phyloP scores from a whole-genome alignment of 2,888 invertebrate genomes.

The Calameuta filiformis region DNA sequence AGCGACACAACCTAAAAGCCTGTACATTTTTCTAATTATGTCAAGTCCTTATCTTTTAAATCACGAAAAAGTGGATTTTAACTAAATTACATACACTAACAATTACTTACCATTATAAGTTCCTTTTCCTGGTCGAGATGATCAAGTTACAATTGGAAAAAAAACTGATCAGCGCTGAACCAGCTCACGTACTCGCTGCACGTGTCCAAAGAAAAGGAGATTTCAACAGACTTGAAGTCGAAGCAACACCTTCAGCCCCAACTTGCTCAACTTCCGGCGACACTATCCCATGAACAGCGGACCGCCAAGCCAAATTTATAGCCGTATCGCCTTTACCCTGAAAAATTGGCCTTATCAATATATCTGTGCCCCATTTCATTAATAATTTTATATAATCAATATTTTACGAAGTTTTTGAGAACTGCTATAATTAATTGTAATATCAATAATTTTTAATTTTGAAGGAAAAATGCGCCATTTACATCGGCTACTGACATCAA shows the following conservation, averaged over 20 bases:
- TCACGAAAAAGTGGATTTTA: neutral
- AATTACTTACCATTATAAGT: constrained; percentile 71
- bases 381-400: neutral
- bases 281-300: neutral
- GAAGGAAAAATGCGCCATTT: neutral
- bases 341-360: neutral
- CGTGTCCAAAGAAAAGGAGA: constrained; percentile 40
- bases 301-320: neutral
- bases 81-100: constrained; percentile 12
- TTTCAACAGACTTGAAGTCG: constrained; percentile 6
- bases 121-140: constrained; percentile 84
- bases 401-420: neutral
- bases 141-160: constrained; percentile 72
- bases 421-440: neutral
- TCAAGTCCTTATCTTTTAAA: neutral
- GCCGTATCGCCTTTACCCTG: neutral
- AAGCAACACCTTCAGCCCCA: neutral
- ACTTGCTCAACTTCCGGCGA: neutral
- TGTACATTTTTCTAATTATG: neutral
- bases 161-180: constrained; percentile 93
- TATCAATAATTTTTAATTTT: neutral
- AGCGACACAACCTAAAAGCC: neutral
- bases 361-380: neutral
- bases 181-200: constrained; percentile 66
- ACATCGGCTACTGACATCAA: neutral